These are phyloP conservation scores for Sebastes diploproa DNA, from an alignment of 2,797 vertebrate genomes.

Conservation along the genomic window DNA sequence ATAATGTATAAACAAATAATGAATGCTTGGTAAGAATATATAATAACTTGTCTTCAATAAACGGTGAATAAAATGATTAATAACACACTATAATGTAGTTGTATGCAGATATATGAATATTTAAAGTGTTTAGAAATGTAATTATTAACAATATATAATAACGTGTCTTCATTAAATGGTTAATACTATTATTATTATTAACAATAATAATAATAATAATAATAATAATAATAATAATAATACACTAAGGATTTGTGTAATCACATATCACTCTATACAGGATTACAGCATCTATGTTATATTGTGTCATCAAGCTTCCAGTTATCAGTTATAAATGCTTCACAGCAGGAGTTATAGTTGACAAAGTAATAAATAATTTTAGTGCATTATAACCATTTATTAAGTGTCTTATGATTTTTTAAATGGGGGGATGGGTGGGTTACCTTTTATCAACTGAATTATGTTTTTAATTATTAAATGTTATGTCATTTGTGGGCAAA, in stretches of 20 bases:
- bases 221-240: no score
- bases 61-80: neutral
- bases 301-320: neutral
- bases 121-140: neutral
- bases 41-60: no score
- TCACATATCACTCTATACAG: neutral
- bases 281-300: neutral
- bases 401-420: neutral
- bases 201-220: no score
- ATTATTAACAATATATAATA: neutral
- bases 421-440: neutral
- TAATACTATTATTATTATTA: neutral
- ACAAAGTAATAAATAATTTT: rapidly evolving
- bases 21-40: no score
- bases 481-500: neutral
- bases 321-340: neutral
- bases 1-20: no score
- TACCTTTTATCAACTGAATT: neutral
- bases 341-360: neutral
- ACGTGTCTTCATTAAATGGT: neutral
- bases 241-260: neutral
- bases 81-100: rapidly evolving
- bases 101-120: neutral
- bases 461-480: neutral
- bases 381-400: neutral